Conservation (phyloP, 2,797 vertebrate genomes). For the Ptychobarbus kaznakovi region DNA sequence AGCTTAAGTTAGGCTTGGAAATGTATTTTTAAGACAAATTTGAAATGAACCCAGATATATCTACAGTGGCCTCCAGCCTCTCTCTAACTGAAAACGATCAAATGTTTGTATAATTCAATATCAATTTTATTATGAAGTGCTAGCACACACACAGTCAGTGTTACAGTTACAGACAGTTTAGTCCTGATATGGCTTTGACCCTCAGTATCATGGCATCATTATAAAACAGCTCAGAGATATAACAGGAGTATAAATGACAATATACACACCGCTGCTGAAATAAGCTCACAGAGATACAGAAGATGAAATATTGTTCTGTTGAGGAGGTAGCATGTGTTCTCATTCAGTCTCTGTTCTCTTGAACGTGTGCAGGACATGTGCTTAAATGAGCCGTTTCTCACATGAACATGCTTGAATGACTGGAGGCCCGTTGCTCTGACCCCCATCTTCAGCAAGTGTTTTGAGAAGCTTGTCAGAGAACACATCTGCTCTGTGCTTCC, state of each 20-base stretch:
- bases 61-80: not conserved
- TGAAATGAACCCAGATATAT: not conserved
- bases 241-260: not conserved
- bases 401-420: too few relatives aligned
- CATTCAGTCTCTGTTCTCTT: not conserved
- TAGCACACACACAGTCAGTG: not conserved
- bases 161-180: not conserved
- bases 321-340: not conserved
- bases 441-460: too few relatives aligned
- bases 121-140: conserved; percentile 2
- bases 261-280: not conserved
- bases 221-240: not conserved
- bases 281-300: not conserved
- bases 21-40: not conserved
- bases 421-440: too few relatives aligned
- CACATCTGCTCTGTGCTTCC: too few relatives aligned
- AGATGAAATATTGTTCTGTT: not conserved
- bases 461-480: too few relatives aligned
- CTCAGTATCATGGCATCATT: not conserved
- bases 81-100: not conserved
- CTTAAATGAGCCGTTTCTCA: not conserved
- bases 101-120: not conserved
- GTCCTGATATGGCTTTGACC: not conserved
- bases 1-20: not conserved
- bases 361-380: too few relatives aligned